phyloP scores from a whole-genome alignment of 2,888 invertebrate genomes.

The Perdita meconis region DNA sequence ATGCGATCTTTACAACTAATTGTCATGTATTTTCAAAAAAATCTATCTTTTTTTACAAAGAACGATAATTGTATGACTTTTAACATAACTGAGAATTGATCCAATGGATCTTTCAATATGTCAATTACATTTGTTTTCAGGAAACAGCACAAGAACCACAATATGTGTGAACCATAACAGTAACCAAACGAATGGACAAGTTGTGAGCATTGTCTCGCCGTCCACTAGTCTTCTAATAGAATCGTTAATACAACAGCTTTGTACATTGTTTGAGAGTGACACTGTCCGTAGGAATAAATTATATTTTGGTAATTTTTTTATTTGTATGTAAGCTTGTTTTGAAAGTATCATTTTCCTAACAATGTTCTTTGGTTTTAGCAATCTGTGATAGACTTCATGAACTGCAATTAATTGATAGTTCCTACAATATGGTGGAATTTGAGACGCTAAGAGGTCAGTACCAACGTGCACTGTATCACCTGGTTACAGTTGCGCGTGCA shows the following conservation, averaged over 20 bases:
- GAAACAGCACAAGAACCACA: constrained; percentile 60
- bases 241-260: constrained; percentile 89
- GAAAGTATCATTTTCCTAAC: not conserved
- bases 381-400: constrained; percentile 89
- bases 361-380: constrained; percentile 79
- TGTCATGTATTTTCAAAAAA: too few relatives aligned
- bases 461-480: constrained; percentile 88
- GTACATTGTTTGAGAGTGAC: constrained; percentile 88
- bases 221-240: constrained; percentile 89
- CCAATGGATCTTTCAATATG: not conserved
- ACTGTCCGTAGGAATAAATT: constrained; percentile 86
- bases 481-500: constrained; percentile 87
- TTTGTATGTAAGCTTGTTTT: not conserved
- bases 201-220: constrained; percentile 84
- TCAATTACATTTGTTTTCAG: constrained; percentile 51
- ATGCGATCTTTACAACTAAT: too few relatives aligned
- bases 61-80: too few relatives aligned
- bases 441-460: constrained; percentile 89
- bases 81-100: too few relatives aligned
- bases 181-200: constrained; percentile 54
- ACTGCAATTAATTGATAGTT: constrained; percentile 89
- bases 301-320: constrained; percentile 85
- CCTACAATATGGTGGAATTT: constrained; percentile 89
- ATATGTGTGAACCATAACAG: constrained; percentile 27
- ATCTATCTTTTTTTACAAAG: too few relatives aligned